A percentile compares a stretch with the other conserved stretches of the same genome.
Conservation (phyloP, 2,888 invertebrate species). For the Eupithecia abbreviata region DNA sequence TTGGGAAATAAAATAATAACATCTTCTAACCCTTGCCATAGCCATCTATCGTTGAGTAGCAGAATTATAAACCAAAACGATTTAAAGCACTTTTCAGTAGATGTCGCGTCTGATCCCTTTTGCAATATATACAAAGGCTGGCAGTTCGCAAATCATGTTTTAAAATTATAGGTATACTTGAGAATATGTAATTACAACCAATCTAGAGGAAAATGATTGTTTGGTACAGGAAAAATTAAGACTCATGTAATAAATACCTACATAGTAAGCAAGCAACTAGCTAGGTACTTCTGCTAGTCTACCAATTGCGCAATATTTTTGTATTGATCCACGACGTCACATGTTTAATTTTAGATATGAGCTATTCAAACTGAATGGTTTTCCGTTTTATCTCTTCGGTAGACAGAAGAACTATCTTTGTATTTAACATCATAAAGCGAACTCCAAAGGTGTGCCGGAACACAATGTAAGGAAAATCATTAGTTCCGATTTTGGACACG, state of each 20-base stretch:
- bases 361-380: slow-evolving; percentile 1
- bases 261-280: not conserved
- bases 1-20: not conserved
- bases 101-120: slow-evolving; percentile 24
- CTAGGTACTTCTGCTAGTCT: not conserved
- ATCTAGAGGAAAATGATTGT: not conserved
- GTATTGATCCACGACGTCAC: slow-evolving; percentile 4
- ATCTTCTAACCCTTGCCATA: not conserved
- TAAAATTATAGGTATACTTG: slow-evolving; percentile 4
- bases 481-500: not conserved
- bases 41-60: slow-evolving; percentile 49
- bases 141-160: not conserved
- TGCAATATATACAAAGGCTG: not conserved
- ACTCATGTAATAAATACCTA: slow-evolving; percentile 2
- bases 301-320: slow-evolving; percentile 34
- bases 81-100: slow-evolving; percentile 16
- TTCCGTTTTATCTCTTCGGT: not conserved
- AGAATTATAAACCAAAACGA: slow-evolving; percentile 26
- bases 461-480: not conserved
- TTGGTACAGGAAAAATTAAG: not conserved
- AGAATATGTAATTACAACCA: not conserved
- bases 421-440: not conserved
- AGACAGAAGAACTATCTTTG: not conserved
- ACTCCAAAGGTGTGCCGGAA: not conserved
- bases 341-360: slow-evolving; percentile 14